phyloP scores from a whole-genome alignment of 2,797 vertebrate species.

The Capromys pilorides region DNA sequence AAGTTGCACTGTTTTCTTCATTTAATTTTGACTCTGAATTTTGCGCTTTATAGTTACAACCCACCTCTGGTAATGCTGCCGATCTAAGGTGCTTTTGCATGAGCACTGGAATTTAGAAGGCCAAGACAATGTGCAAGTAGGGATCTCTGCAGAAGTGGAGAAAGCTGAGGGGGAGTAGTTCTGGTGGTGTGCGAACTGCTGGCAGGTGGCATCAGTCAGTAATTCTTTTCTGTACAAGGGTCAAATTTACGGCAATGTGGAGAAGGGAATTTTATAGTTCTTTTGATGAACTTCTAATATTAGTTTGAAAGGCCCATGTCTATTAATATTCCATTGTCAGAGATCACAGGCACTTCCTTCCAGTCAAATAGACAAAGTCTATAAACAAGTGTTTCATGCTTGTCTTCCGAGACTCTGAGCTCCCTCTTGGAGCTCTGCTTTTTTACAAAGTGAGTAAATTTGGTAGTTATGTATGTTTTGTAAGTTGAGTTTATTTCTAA shows the following conservation, averaged over 20 bases:
- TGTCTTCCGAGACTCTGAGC: not conserved
- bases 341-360: not conserved
- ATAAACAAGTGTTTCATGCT: not conserved
- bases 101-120: slow-evolving; percentile 32
- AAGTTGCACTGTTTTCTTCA: not conserved
- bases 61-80: not conserved
- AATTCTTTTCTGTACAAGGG: not conserved
- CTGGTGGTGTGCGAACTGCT: not conserved
- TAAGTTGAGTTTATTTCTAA: not conserved
- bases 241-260: not conserved
- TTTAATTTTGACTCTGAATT: not conserved
- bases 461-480: not conserved
- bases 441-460: not conserved
- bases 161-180: slow-evolving; percentile 12
- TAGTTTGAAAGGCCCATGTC: slow-evolving; percentile 17
- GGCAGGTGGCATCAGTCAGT: not conserved
- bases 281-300: slow-evolving; percentile 23
- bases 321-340: not conserved
- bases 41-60: not conserved
- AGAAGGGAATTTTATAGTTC: not conserved
- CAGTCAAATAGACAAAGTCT: not conserved
- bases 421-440: not conserved
- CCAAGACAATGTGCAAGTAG: not conserved
- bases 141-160: not conserved
- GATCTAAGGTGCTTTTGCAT: not conserved